Conservation (phyloP, 2,797 vertebrate genomes). For the Steatocranus sp. region DNA sequence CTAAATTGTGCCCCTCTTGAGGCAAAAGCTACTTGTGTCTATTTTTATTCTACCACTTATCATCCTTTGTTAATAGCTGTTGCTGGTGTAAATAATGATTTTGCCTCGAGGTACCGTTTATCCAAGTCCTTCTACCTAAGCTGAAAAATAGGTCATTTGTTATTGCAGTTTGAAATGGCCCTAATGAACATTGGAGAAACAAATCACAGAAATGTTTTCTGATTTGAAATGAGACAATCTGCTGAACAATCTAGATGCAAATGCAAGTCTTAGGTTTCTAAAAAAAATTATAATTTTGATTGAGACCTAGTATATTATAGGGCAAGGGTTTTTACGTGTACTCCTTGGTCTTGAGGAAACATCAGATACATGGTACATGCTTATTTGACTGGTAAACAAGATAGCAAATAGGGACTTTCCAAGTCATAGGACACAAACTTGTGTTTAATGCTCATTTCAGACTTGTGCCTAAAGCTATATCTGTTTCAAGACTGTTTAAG, state of each 20-base stretch:
- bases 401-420: background rate
- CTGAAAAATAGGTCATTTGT: constrained; percentile 29
- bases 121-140: constrained; percentile 6
- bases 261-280: background rate
- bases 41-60: constrained; percentile 21
- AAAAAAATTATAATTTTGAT: background rate
- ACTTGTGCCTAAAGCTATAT: background rate
- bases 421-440: background rate
- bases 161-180: constrained; percentile 4
- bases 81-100: constrained; percentile 26
- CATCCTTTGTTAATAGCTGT: constrained; percentile 21
- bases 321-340: constrained; percentile 35
- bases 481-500: background rate
- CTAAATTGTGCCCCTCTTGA: constrained; percentile 10
- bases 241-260: background rate
- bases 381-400: background rate
- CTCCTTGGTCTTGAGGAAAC: constrained; percentile 25
- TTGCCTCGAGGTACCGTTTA: constrained; percentile 26
- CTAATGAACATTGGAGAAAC: background rate
- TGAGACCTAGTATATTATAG: background rate
- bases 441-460: background rate
- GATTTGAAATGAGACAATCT: background rate
- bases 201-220: background rate
- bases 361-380: background rate
- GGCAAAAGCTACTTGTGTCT: background rate